Conservation (phyloP, 2,113 vertebrate genomes). For the Entosphenus tridentatus region DNA sequence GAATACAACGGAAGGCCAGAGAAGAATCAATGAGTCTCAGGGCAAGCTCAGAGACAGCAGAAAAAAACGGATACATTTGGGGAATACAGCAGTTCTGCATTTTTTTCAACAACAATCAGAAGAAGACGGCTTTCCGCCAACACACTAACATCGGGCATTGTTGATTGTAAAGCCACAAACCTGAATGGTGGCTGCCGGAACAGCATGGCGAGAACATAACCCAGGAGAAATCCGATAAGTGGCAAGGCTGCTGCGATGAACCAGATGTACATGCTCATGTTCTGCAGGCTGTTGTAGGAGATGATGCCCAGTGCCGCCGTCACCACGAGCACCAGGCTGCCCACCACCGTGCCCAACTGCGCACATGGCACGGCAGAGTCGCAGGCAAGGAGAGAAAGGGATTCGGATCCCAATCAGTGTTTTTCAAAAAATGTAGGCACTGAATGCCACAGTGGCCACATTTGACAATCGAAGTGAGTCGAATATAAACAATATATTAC, state of each 20-base stretch:
- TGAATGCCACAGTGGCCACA: background rate
- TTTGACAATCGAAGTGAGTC: background rate
- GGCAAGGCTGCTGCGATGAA: background rate
- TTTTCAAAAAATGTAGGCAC: background rate
- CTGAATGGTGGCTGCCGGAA: background rate
- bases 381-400: background rate
- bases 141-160: conserved; percentile 15
- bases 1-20: no score
- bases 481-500: background rate
- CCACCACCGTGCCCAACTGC: background rate
- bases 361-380: background rate
- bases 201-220: no score
- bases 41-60: no score
- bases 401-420: background rate
- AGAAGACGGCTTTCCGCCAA: conserved; percentile 10
- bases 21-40: no score
- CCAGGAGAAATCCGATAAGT: background rate
- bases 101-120: conserved; percentile 15
- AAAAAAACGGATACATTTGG: no score
- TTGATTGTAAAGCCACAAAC: conserved; percentile 12
- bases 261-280: background rate
- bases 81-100: conserved; percentile 14
- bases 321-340: no score
- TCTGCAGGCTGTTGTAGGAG: background rate
- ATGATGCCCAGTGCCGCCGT: no score